These are phyloP conservation scores for Busseola fusca DNA, from an alignment of 2,888 invertebrate species.

Conservation along the genomic window DNA sequence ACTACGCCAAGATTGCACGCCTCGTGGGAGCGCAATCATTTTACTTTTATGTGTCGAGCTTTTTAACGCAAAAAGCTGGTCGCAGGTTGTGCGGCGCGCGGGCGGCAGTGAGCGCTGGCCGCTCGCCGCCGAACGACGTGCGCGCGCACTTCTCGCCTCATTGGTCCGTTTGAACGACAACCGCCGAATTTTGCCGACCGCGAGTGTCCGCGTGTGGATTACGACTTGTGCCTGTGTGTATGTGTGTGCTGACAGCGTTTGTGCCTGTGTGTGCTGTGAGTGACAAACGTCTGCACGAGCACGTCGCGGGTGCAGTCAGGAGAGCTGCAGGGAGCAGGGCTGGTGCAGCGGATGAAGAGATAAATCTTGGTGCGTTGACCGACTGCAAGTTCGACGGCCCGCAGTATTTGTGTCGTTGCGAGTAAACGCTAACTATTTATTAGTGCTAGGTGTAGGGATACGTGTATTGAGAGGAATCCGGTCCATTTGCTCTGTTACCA, in stretches of 20 bases:
- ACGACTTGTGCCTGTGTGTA: constrained; percentile 44
- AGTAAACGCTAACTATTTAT: constrained; percentile 76
- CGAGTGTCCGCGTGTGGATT: constrained; percentile 55
- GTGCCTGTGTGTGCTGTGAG: constrained; percentile 57
- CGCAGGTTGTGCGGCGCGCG: constrained; percentile 74
- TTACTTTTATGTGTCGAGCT: constrained; percentile 79
- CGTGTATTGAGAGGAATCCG: constrained; percentile 53
- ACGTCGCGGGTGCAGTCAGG: constrained; percentile 50
- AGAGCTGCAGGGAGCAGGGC: constrained; percentile 62
- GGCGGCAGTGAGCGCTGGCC: constrained; percentile 78
- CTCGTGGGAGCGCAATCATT: constrained; percentile 80
- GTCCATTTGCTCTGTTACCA: constrained; percentile 52
- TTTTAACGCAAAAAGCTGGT: constrained; percentile 82
- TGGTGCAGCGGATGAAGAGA: constrained; percentile 72
- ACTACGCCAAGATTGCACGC: constrained; percentile 44
- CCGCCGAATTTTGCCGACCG: constrained; percentile 62
- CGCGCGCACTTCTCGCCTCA: constrained; percentile 47
- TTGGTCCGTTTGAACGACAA: constrained; percentile 57
- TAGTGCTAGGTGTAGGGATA: constrained; percentile 55
- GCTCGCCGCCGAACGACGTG: constrained; percentile 70
- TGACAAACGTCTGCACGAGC: constrained; percentile 41
- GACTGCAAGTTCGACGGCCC: constrained; percentile 74
- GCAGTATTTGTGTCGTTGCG: constrained; percentile 67
- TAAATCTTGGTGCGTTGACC: constrained; percentile 80
- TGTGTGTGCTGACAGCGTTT: constrained; percentile 47